These are phyloP conservation scores for Brachionus paranguensis DNA, from an alignment of 1,140 invertebrate species.

Conservation along the genomic window DNA sequence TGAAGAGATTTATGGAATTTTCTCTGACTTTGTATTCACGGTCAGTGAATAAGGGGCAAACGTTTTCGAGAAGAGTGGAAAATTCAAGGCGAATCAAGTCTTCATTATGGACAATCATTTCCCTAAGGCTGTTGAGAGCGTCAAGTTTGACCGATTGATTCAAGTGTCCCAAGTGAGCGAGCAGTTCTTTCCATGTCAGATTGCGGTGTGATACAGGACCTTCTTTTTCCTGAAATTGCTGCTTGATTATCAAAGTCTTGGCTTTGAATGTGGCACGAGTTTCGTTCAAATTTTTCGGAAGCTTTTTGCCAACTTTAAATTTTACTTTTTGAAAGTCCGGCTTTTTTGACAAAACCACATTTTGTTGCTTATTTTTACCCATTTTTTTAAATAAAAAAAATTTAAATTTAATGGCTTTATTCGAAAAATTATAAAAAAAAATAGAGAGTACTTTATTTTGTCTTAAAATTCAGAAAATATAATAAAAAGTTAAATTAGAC, in stretches of 20 bases:
- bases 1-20: slow-evolving; percentile 65
- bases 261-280: slow-evolving; percentile 80
- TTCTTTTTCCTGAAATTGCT: slow-evolving; percentile 66
- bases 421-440: neutral
- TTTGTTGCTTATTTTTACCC: neutral
- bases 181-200: slow-evolving; percentile 61
- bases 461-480: too few species aligned
- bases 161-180: slow-evolving; percentile 70
- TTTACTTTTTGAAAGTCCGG: slow-evolving; percentile 57
- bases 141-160: slow-evolving; percentile 66
- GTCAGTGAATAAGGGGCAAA: slow-evolving; percentile 67
- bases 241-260: slow-evolving; percentile 72
- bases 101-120: slow-evolving; percentile 61
- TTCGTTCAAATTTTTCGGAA: slow-evolving; percentile 66
- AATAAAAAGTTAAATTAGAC: too few species aligned
- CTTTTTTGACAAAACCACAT: slow-evolving; percentile 46
- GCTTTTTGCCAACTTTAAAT: slow-evolving; percentile 60
- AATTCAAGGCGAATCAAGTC: slow-evolving; percentile 61
- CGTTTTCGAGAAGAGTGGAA: slow-evolving; percentile 63
- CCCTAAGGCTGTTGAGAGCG: slow-evolving; percentile 66
- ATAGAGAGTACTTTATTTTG: too few species aligned
- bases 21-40: slow-evolving; percentile 66
- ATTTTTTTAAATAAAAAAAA: neutral
- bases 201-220: slow-evolving; percentile 50
- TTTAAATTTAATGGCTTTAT: neutral